Conservation (phyloP, 2,888 invertebrate species). For the Keiferia lycopersicella region DNA sequence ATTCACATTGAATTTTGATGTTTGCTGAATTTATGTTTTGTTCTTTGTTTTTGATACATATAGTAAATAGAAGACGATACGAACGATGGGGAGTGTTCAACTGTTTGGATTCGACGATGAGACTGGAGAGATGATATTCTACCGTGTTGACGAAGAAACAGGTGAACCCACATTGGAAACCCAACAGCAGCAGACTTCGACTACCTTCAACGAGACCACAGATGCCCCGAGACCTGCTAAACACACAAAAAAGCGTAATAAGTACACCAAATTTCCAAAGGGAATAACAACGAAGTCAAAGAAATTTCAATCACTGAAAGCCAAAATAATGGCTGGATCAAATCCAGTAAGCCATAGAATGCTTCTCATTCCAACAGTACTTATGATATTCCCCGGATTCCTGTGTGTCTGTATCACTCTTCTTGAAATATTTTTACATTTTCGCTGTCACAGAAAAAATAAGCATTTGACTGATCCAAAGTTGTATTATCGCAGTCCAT, state of each 20-base stretch:
- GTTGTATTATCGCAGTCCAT: constrained; percentile 85
- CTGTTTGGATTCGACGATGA: constrained; percentile 70
- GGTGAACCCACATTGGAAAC: constrained; percentile 64
- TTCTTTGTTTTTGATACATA: neutral
- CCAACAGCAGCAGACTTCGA: constrained; percentile 34
- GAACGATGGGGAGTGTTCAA: constrained; percentile 31
- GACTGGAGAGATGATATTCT: constrained; percentile 75
- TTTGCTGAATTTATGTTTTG: too few species aligned
- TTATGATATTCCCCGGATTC: constrained; percentile 79
- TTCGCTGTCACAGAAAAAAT: constrained; percentile 86
- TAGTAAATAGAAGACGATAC: constrained; percentile 36
- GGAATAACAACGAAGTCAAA: constrained; percentile 58
- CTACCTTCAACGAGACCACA: neutral
- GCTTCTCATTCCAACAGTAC: constrained; percentile 82
- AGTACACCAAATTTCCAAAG: constrained; percentile 52
- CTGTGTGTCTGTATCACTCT: constrained; percentile 74
- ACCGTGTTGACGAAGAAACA: constrained; percentile 73
- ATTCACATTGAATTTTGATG: too few species aligned
- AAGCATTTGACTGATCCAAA: constrained; percentile 78
- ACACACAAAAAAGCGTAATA: constrained; percentile 26
- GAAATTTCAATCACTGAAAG: constrained; percentile 61
- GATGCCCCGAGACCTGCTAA: neutral
- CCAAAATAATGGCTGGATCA: constrained; percentile 62
- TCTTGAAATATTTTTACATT: constrained; percentile 83
- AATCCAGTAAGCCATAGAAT: constrained; percentile 71